Evolutionary conservation across 2,113 vertebrate species (phyloP).

Genomic region (Ceyx margarethae): DNA sequence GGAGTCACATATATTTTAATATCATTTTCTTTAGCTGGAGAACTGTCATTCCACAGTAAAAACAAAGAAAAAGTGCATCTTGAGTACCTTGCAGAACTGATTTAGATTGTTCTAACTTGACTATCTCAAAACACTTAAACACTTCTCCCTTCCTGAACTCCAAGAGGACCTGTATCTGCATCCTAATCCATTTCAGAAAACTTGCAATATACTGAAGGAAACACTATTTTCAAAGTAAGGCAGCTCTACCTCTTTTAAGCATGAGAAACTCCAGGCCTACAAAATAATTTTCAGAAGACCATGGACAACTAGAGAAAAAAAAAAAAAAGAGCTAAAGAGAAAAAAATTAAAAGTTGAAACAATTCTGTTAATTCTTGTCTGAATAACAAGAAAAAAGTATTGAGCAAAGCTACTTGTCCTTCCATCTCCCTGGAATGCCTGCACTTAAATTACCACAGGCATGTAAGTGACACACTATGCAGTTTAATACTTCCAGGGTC

Average conservation of each 20-base stretch:
- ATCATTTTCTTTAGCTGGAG: neutral
- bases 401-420: neutral
- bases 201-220: neutral
- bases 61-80: neutral
- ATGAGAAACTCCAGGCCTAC: neutral
- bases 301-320: neutral
- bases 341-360: neutral
- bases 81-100: neutral
- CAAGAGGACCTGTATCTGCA: neutral
- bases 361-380: neutral
- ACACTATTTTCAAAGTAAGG: neutral
- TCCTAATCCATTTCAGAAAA: neutral
- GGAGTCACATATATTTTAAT: neutral
- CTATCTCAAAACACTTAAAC: neutral
- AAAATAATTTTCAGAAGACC: neutral
- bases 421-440: neutral
- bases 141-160: neutral
- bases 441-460: neutral
- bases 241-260: neutral
- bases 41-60: neutral
- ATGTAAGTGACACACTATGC: neutral
- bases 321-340: neutral
- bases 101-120: neutral
- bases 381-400: neutral
- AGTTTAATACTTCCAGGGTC: neutral